A percentile compares a stretch with the other conserved stretches of the same genome.
Evolutionary conservation across 2,797 vertebrate genomes (phyloP).

Genomic region (Odontamblyopus lacepedii): DNA sequence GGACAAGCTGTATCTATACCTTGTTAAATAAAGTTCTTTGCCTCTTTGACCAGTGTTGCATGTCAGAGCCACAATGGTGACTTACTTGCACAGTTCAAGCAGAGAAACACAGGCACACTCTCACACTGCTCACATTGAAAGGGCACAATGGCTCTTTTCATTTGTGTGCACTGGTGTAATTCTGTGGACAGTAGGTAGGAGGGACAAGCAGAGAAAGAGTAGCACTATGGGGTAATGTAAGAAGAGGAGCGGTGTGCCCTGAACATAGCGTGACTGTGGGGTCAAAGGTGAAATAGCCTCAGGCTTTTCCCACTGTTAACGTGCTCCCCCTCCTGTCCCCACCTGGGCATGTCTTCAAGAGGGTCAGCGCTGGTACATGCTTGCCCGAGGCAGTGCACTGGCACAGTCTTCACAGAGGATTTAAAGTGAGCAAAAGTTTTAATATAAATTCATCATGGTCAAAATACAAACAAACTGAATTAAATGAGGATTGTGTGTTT

Average conservation of each 20-base stretch:
- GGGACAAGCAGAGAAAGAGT: conserved; percentile 55
- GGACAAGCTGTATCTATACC: conserved; percentile 15
- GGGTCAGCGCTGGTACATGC: conserved; percentile 42
- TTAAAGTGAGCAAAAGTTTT: conserved; percentile 4
- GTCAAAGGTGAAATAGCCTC: conserved; percentile 57
- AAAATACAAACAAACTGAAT: background rate
- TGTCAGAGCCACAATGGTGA: conserved; percentile 31
- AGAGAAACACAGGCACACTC: conserved; percentile 33
- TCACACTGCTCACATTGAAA: conserved; percentile 61
- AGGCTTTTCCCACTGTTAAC: conserved; percentile 36
- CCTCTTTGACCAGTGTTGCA: conserved; percentile 32
- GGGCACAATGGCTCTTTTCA: conserved; percentile 77
- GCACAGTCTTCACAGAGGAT: conserved; percentile 18
- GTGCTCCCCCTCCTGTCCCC: conserved; percentile 21
- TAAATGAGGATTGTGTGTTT: background rate
- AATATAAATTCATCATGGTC: conserved; percentile 15
- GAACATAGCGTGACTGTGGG: conserved; percentile 44
- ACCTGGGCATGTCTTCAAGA: conserved; percentile 20
- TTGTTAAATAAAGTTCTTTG: conserved; percentile 29
- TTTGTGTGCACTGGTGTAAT: conserved; percentile 67
- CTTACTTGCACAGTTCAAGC: conserved; percentile 31
- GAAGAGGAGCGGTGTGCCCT: conserved; percentile 39
- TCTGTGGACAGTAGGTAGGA: conserved; percentile 57
- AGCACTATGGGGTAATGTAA: conserved; percentile 42
- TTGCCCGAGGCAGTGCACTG: conserved; percentile 30